Evolutionary conservation across 2,888 invertebrate species (phyloP), one percentile per base, ranked within the genome.

Genomic region (Gastracanthus pulcherrimus): DNA sequence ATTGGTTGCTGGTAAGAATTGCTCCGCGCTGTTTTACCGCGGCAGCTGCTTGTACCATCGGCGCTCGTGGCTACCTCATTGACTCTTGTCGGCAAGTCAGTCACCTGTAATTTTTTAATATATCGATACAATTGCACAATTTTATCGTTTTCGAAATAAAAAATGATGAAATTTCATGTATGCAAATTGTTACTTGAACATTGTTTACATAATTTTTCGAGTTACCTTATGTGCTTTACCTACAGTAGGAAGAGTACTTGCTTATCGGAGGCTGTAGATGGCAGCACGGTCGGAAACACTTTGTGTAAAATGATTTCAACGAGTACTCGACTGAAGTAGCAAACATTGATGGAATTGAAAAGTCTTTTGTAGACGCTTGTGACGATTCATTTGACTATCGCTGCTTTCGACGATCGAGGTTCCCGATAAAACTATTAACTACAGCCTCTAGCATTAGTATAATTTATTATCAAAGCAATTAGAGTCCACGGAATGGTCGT

Each of bases 391-490:
- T 75, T 13, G 11, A 60, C 23, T 75, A 69, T 16, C 38, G n/a
- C 36, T 36, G 13, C 41, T 66, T 11, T 62, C 29, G 34, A n/a
- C 7, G 13, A 62, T 36, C 29, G 41, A 5, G 45, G 4, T 6
- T 36, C 31, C 31, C 64, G 60, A 78, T 48, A 76, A 76, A 70
- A 36, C 58, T 76, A 79, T 79, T 72, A 76, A 76, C 79, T 76
- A 72, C 34, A n/a, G 7, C 19, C 48, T 9, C 58, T 26, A 5
- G 45, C 13, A 80, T 82, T 72, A 45, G 62, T 69, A 76, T 78
- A 76, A 76, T 79, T 83, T 79, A 76, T 81, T 67, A 83, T 66
- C 71, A 11, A 41, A 31, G 36, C 62, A 67, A 81, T 76, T 81
- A 67, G 60, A 58, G 23, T 31, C 11, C 60, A 80, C 72, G 71